Base-by-base conservation (phyloP, 2,888 invertebrate species). In the Drosophila anomalata region DNA sequence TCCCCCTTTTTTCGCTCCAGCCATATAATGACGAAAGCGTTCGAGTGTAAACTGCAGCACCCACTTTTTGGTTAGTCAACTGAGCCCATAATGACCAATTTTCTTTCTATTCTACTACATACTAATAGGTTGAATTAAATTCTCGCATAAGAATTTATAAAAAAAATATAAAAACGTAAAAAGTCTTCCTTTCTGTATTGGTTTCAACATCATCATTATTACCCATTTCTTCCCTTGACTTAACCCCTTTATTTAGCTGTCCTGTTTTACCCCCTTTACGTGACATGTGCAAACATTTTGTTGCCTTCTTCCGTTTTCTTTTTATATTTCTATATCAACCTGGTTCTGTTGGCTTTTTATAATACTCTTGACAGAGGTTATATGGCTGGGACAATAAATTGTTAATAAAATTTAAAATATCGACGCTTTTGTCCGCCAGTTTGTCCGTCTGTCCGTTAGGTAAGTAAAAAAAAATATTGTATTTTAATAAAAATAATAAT, bases 31-130 rank as follows among this genome's bases (percentile, higher is more conserved):
- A 67, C 67, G 54, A 41, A 54, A 47, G 82, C 73, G 73, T 60
- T 76, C 65, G 65, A 77, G 83, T 82, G 79, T 79, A 70, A 77
- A 78, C 67, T 83, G 66, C 77, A 73, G 61, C 65, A 63, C 65
- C 65, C 78, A 76, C 77, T 75, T 67, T 46, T 56, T 41, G 46
- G 46, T 22, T 31, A 50, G 46, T 60, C 61, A 48, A 60, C 61
- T 65, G 65, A 51, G 29, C 52, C 39, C 47, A 24, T 63, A 24
- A 22, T 60, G 33, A 53, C 7, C 17, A 17, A 17, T 39, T 39
- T 39, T n/a, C 7, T 17, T 4, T 11, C 12, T n/a, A 12, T 39
- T 39, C 17, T 9, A 8, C 9, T 11, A 42, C 3, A 42, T 1
- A 41, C 9, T 8, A 8, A 36, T 36, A n/a, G 33, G 31, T 31